Conservation (phyloP, 1,140 invertebrate species). For the Zaprionus davidi region DNA sequence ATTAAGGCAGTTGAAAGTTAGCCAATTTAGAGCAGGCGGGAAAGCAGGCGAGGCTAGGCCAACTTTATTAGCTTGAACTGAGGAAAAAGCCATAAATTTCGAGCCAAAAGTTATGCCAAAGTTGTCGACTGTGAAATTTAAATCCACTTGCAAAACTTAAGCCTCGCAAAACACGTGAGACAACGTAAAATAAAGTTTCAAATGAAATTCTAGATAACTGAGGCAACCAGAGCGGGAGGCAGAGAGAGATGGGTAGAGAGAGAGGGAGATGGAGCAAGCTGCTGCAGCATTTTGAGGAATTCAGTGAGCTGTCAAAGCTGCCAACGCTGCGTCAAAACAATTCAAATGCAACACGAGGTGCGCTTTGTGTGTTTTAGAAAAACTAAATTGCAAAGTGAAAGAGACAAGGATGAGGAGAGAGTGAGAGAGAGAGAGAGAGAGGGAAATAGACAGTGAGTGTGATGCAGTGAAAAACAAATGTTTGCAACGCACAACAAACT, state of each 20-base stretch:
- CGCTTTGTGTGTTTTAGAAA: conserved; percentile 22
- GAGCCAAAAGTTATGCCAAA: conserved; percentile 2
- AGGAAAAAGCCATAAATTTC: conserved; percentile 4
- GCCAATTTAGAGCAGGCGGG: background rate
- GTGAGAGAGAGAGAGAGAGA: background rate
- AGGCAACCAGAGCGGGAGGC: background rate
- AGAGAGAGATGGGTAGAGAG: background rate
- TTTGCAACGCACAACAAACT: conserved; percentile 50
- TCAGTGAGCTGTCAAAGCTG: conserved; percentile 44
- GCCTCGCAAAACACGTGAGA: background rate
- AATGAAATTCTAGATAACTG: background rate
- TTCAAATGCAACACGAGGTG: conserved; percentile 19
- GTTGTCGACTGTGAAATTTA: conserved; percentile 1
- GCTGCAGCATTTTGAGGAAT: conserved; percentile 10
- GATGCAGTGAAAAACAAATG: conserved; percentile 44
- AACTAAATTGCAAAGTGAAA: conserved; percentile 12
- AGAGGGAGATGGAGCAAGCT: background rate
- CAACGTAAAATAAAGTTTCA: background rate
- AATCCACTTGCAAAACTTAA: background rate
- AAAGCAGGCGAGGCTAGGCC: background rate
- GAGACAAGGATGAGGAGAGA: conserved; percentile 3
- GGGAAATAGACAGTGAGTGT: conserved; percentile 22
- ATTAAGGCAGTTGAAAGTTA: background rate
- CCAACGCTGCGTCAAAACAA: conserved; percentile 45
- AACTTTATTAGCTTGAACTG: background rate